Base-by-base conservation (phyloP, 2,888 invertebrate species). In the Troides aeacus region DNA sequence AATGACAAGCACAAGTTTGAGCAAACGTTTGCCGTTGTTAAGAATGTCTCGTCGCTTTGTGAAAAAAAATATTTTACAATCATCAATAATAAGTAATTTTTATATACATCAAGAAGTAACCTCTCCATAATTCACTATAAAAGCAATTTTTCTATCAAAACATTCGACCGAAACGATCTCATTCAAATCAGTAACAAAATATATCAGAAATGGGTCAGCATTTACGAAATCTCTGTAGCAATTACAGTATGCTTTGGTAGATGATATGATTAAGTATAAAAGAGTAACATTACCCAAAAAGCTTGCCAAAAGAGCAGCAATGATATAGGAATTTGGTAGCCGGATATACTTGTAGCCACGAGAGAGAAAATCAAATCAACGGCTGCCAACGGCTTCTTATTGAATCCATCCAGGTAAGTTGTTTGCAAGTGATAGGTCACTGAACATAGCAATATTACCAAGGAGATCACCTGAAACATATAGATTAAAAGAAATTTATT, bases 291-390 rank as follows among this genome's bases (percentile, higher is more conserved):
- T 69, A 84, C 85, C 75, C 71, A 73, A 5, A 72, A 50, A 61
- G 74, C 74, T 71, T 83, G 84, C 78, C 77, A 81, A 18, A 85
- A 71, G 42, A 90, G 70, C 17, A 85, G 63, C 12, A 74, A 24
- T 0, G 87, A 82, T 68, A 89, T 79, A 1, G 79, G 5, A 2
- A 87, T 77, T 74, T 89, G 84, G 66, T 89, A 89, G 7, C 76
- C 1, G 0, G 86, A 84, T 8, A 85, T 70, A 24, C 79, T 76
- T 10, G 74, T 71, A 1, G 78, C 72, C 23, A 83, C 82, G 4
- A 88, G 71, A 0, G 79, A 75, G 30, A 85, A 81, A 5, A 89
- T 70, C 24, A 86, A 66, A 50, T 85, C 77, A 2, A 80, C 69
- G 0, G 84, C 86, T 1, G 71, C 21, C 0, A 79, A 23, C 0